Conservation (phyloP, 2,888 invertebrate genomes). For the Ichneumon xanthorius region DNA sequence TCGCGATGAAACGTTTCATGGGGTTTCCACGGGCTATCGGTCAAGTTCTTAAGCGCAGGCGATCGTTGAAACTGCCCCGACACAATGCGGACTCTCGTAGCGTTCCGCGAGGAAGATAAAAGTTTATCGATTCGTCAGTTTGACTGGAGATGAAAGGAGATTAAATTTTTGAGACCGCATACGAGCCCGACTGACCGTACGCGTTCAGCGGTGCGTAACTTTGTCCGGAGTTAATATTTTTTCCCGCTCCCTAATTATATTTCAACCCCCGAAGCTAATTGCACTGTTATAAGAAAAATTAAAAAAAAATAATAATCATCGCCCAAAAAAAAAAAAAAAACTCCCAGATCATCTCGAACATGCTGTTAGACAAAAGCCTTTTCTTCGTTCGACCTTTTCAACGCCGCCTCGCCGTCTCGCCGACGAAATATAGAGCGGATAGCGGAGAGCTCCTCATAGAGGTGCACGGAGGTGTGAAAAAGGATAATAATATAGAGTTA, state of each 20-base stretch:
- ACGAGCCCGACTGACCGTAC: too few relatives aligned
- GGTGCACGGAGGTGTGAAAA: conserved; percentile 84
- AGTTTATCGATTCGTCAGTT: too few relatives aligned
- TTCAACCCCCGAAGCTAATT: conserved; percentile 13
- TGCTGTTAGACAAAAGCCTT: background rate
- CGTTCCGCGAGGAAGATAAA: too few relatives aligned
- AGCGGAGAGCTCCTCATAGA: conserved; percentile 70
- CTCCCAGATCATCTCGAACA: background rate
- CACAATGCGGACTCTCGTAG: too few relatives aligned
- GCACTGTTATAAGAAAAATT: background rate
- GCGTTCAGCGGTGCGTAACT: background rate
- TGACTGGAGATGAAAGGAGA: too few relatives aligned
- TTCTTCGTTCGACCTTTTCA: background rate
- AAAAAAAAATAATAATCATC: background rate
- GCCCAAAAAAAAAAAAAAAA: background rate
- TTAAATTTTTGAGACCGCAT: too few relatives aligned
- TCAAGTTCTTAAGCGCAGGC: too few relatives aligned
- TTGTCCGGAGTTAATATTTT: background rate
- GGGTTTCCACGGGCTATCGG: background rate
- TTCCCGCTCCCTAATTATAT: background rate
- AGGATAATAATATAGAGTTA: conserved; percentile 85
- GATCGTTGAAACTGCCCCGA: too few relatives aligned
- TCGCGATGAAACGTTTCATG: conserved; percentile 47
- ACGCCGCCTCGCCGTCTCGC: background rate
- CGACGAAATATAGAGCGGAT: background rate